phyloP scores from a whole-genome alignment of 2,888 invertebrate species.

The Ametastegia equiseti region DNA sequence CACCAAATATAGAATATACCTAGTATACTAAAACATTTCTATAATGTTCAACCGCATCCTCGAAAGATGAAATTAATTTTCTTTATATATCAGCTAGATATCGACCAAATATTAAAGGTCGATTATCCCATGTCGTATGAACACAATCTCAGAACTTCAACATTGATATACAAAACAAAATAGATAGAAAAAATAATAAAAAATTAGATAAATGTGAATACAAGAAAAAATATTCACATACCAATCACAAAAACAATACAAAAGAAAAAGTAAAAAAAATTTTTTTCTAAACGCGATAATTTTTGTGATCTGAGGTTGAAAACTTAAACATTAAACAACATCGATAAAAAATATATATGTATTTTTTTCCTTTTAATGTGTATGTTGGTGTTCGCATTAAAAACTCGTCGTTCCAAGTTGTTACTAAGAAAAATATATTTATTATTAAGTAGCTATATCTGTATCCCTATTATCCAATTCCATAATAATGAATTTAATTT shows the following conservation, averaged over 20 bases:
- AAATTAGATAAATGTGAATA: too few relatives aligned
- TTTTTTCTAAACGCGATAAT: too few relatives aligned
- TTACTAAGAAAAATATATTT: slow-evolving; percentile 54
- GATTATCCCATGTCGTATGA: slow-evolving; percentile 17
- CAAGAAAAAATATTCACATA: slow-evolving; percentile 16
- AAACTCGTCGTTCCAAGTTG: neutral
- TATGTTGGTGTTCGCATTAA: slow-evolving; percentile 30
- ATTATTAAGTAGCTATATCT: slow-evolving; percentile 54
- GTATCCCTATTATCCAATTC: slow-evolving; percentile 56
- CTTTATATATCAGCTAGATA: neutral
- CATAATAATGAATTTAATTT: slow-evolving; percentile 59
- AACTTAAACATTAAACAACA: slow-evolving; percentile 70
- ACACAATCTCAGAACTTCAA: slow-evolving; percentile 33
- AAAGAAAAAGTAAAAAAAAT: too few relatives aligned
- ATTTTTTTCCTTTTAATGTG: slow-evolving; percentile 47
- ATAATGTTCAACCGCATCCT: slow-evolving; percentile 21
- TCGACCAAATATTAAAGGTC: neutral
- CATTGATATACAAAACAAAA: neutral
- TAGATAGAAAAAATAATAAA: neutral
- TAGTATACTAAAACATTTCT: slow-evolving; percentile 36
- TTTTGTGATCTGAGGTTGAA: slow-evolving; percentile 56
- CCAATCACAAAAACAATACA: neutral
- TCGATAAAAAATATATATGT: slow-evolving; percentile 66
- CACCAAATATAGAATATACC: slow-evolving; percentile 59
- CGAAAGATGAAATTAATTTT: slow-evolving; percentile 46